A percentile compares a stretch with the other conserved stretches of the same genome.
These are phyloP conservation scores for Stegophylla sp. DNA, from an alignment of 2,888 invertebrate genomes.

Conservation along the genomic window DNA sequence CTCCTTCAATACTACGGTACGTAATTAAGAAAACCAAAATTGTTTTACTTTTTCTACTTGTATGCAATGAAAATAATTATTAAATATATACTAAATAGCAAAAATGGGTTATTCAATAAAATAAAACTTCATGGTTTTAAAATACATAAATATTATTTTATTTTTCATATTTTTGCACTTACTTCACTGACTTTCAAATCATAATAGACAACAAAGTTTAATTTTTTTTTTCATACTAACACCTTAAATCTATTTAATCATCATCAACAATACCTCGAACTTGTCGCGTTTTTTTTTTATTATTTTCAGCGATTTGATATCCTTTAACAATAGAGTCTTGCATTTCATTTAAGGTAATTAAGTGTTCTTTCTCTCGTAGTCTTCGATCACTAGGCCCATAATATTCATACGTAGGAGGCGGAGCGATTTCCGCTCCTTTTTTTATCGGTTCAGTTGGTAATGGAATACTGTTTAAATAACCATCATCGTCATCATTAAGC, in stretches of 20 bases:
- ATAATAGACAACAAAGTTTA: too few species aligned
- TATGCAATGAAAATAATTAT: too few species aligned
- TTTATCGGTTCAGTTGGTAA: slow-evolving; percentile 37
- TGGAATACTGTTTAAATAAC: slow-evolving; percentile 44
- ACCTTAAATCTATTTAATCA: not conserved
- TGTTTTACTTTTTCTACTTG: too few species aligned
- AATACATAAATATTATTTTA: too few species aligned
- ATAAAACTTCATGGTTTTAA: too few species aligned
- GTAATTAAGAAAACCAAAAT: too few species aligned
- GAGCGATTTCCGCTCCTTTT: slow-evolving; percentile 60
- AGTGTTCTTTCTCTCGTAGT: not conserved
- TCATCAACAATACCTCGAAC: slow-evolving; percentile 32
- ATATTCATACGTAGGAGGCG: slow-evolving; percentile 56
- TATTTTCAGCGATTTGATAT: slow-evolving; percentile 11
- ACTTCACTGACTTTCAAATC: too few species aligned
- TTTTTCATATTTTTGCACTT: too few species aligned
- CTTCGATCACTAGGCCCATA: slow-evolving; percentile 40
- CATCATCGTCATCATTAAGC: not conserved
- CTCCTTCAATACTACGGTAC: too few species aligned
- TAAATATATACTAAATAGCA: not conserved
- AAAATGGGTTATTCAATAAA: too few species aligned
- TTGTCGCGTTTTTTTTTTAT: not conserved
- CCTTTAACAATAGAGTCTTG: slow-evolving; percentile 45
- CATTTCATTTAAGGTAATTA: slow-evolving; percentile 34
- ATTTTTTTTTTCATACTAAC: not conserved